Evolutionary conservation across 2,888 invertebrate species (phyloP), one percentile per base, ranked within the genome.

Genomic region (Leucozona laternaria): DNA sequence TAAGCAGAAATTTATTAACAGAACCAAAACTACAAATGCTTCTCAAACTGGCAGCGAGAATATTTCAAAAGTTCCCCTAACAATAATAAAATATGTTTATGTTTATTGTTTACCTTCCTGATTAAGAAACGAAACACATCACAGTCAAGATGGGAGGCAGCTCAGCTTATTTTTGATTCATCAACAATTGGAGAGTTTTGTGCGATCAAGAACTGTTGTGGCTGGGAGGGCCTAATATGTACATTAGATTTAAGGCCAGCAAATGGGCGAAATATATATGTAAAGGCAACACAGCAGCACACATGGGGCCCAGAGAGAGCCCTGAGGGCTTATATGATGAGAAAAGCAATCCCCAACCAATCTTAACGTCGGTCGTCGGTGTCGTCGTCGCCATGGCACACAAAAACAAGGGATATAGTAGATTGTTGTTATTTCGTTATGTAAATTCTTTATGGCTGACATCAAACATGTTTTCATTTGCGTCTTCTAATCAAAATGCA

Each of bases 381-480:
- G 17, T 31, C 31, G 40, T 34, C 43, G 68, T 45, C 22, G 20
- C 43, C 20, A n/a, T n/a, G n/a, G n/a, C 20, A 53, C n/a, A 62
- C 45, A 72, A 53, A 57, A 11, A 62, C 53, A 20, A 50, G 28
- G 6, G 37, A 68, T 57, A 79, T 34, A 37, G 37, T 64, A 55
- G 71, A 80, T 66, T 80, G 77, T 68, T 85, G 78, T 78, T 78
- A 75, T 86, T 79, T 45, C 25, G 79, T 87, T 83, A 88, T 88
- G 88, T 88, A 88, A 88, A 88, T 88, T 88, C 85, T 84, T 88
- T 88, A 88, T 88, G 82, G 79, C 88, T 88, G 88, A 88, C 88
- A 88, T 88, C 82, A 88, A 88, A 88, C 88, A 88, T 88, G 88
- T 88, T 88, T 88, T 88, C 88, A 88, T 88, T 88, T 88, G 88